phyloP scores from a whole-genome alignment of 2,113 vertebrate genomes.

The Eurypyga helias region DNA sequence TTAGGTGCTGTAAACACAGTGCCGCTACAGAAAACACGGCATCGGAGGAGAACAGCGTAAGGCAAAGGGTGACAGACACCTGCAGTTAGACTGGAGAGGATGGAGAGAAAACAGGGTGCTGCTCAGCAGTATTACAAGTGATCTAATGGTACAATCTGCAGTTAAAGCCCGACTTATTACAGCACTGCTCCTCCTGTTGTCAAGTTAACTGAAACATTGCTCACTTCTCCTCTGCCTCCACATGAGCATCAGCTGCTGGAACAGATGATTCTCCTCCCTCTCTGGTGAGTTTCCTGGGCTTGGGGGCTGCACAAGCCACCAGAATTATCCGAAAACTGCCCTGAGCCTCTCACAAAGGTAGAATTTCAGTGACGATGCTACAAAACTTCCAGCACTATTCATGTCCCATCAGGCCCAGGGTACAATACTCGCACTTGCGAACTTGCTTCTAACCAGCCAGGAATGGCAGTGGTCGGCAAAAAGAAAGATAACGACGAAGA shows the following conservation, averaged over 20 bases:
- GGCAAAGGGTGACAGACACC: not conserved
- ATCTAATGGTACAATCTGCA: not conserved
- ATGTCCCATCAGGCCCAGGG: not conserved
- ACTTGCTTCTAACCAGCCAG: not conserved
- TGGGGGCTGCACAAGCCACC: not conserved
- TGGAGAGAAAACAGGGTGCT: fast-evolving
- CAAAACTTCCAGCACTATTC: not conserved
- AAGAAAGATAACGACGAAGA: not conserved
- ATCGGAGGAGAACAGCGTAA: not conserved
- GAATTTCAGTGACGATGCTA: not conserved
- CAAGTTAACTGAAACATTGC: not conserved
- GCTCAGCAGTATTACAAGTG: not conserved
- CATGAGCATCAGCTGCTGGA: not conserved
- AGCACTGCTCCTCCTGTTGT: not conserved
- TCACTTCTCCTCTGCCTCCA: not conserved
- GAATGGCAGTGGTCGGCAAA: not conserved
- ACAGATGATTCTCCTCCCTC: not conserved
- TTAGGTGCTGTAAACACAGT: not conserved
- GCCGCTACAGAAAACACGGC: not conserved
- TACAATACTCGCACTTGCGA: not conserved
- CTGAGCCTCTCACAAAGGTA: not conserved
- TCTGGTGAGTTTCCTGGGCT: not conserved
- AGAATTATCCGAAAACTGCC: not conserved
- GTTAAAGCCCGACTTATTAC: not conserved
- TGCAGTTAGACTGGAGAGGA: not conserved